These are phyloP conservation scores for Papilio xuthus DNA, from an alignment of 1,140 invertebrate genomes.

Conservation along the genomic window DNA sequence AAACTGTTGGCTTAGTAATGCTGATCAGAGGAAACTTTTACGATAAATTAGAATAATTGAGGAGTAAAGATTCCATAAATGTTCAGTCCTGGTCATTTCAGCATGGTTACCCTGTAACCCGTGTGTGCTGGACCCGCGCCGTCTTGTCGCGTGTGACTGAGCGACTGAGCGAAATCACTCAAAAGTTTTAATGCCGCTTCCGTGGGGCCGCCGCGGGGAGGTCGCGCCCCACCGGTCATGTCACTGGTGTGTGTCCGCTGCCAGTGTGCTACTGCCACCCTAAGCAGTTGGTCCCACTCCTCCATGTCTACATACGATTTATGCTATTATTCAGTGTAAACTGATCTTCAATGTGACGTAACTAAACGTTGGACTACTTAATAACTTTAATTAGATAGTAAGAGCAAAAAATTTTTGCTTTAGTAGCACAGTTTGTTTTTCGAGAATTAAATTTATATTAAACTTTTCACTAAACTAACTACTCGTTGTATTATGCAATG, in stretches of 20 bases:
- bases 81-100: no score
- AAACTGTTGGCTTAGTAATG: no score
- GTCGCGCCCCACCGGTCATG: conserved; percentile 42
- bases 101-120: conserved; percentile 52
- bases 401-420: no score
- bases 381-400: not conserved
- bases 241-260: conserved; percentile 45
- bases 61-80: no score
- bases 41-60: no score
- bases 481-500: not conserved
- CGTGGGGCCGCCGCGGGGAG: conserved; percentile 57
- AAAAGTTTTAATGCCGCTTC: conserved; percentile 80
- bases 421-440: not conserved
- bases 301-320: conserved; percentile 41
- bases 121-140: conserved; percentile 58
- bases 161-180: conserved; percentile 80
- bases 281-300: conserved; percentile 4
- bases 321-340: conserved; percentile 31
- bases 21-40: no score
- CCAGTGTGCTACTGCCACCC: conserved; percentile 13
- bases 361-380: not conserved
- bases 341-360: not conserved
- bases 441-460: not conserved
- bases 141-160: conserved; percentile 78
- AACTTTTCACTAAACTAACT: not conserved